phyloP scores from a whole-genome alignment of 2,888 invertebrate species.

The Drosophila buzzatii region DNA sequence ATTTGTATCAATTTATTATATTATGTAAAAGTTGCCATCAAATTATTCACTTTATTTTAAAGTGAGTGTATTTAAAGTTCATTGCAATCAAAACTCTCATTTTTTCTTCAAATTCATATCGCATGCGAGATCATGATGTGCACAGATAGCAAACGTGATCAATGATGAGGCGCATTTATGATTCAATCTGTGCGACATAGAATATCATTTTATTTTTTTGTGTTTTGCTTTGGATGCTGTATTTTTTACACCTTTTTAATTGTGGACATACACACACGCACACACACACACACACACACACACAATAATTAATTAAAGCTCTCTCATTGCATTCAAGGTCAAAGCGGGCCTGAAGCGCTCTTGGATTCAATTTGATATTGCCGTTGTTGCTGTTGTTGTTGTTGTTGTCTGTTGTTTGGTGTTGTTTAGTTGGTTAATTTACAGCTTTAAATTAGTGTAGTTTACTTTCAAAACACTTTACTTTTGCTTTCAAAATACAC shows the following conservation, averaged over 20 bases:
- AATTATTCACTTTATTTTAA: background rate
- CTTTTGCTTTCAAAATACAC: slow-evolving; percentile 78
- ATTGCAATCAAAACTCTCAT: too few relatives aligned
- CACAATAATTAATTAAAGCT: slow-evolving; percentile 80
- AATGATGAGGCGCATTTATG: slow-evolving; percentile 55
- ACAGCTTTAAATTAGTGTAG: slow-evolving; percentile 81
- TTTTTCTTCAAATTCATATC: slow-evolving; percentile 2
- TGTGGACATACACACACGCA: slow-evolving; percentile 36
- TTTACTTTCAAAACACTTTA: slow-evolving; percentile 79
- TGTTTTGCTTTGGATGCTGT: slow-evolving; percentile 26
- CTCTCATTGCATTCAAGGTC: slow-evolving; percentile 79
- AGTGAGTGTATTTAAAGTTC: background rate
- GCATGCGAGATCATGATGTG: slow-evolving; percentile 8
- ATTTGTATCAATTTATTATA: too few relatives aligned
- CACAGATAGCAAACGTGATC: slow-evolving; percentile 28
- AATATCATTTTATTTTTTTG: slow-evolving; percentile 22
- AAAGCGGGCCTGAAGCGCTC: slow-evolving; percentile 58
- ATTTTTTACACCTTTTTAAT: slow-evolving; percentile 71
- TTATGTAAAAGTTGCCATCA: too few relatives aligned
- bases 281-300: slow-evolving; percentile 22
- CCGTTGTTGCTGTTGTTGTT: slow-evolving; percentile 18
- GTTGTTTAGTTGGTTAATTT: slow-evolving; percentile 76
- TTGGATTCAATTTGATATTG: slow-evolving; percentile 29
- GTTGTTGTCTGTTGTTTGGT: slow-evolving; percentile 25
- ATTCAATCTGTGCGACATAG: slow-evolving; percentile 55